These are phyloP conservation scores for Arrhamphus sclerolepis DNA, from an alignment of 2,797 vertebrate genomes.

Conservation along the genomic window DNA sequence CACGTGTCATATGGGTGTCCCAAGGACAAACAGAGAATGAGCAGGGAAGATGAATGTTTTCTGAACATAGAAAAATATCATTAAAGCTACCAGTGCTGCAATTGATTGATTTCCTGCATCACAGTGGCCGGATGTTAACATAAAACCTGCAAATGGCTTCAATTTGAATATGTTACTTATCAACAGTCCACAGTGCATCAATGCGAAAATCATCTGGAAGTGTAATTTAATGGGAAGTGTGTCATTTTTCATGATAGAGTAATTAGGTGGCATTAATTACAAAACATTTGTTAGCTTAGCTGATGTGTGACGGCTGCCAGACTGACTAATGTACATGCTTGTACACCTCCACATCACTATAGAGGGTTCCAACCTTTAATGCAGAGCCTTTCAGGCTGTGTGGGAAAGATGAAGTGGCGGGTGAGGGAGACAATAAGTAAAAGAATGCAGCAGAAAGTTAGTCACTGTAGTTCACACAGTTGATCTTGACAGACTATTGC, in stretches of 20 bases:
- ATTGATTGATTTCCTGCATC: slow-evolving; percentile 75
- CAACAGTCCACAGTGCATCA: slow-evolving; percentile 74
- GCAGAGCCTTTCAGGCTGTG: background rate
- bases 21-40: slow-evolving; percentile 56
- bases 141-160: slow-evolving; percentile 74
- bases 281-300: slow-evolving; percentile 67
- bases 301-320: slow-evolving; percentile 57
- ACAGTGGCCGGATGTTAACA: slow-evolving; percentile 71
- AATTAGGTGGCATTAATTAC: slow-evolving; percentile 78
- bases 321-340: slow-evolving; percentile 48
- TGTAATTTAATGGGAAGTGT: slow-evolving; percentile 64
- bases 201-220: slow-evolving; percentile 52
- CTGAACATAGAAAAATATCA: slow-evolving; percentile 57
- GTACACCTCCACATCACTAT: slow-evolving; percentile 20
- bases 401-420: background rate
- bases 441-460: slow-evolving; percentile 2
- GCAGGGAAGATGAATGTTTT: slow-evolving; percentile 72
- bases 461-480: background rate
- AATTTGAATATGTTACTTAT: slow-evolving; percentile 80
- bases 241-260: slow-evolving; percentile 75
- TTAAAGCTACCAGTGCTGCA: slow-evolving; percentile 63
- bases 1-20: slow-evolving; percentile 45
- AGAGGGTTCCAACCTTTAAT: slow-evolving; percentile 7
- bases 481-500: background rate
- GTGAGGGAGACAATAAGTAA: background rate